A percentile compares a stretch with the other conserved stretches of the same genome.
Conservation (phyloP, 2,797 vertebrate genomes). For the Falco naumanni region DNA sequence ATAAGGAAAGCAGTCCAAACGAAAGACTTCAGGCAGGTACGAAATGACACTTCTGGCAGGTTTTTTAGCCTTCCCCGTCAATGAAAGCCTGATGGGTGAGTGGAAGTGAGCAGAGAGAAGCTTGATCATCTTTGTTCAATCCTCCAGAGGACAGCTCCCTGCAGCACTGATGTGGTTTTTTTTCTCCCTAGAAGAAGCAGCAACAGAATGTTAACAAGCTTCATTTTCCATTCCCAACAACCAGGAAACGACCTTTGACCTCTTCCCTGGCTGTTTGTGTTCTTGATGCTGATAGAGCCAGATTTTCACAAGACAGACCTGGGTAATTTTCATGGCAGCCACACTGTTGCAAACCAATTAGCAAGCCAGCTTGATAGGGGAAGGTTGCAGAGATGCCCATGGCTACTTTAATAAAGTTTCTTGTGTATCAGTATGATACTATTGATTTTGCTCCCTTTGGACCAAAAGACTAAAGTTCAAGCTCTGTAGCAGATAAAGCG, state of each 20-base stretch:
- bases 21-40: slow-evolving; percentile 23
- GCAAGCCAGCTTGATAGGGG: slow-evolving; percentile 58
- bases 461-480: slow-evolving; percentile 54
- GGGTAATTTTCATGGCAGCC: slow-evolving; percentile 46
- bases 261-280: slow-evolving; percentile 49
- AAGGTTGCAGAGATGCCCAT: slow-evolving; percentile 38
- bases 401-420: slow-evolving; percentile 67
- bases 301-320: slow-evolving; percentile 58
- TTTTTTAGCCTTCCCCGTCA: neutral
- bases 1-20: slow-evolving; percentile 1
- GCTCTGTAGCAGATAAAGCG: slow-evolving; percentile 4
- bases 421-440: slow-evolving; percentile 52
- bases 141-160: slow-evolving; percentile 37
- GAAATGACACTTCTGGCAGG: slow-evolving; percentile 56
- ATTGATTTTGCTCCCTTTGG: slow-evolving; percentile 61
- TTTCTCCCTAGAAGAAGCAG: slow-evolving; percentile 12
- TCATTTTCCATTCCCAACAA: slow-evolving; percentile 59
- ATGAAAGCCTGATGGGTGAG: slow-evolving; percentile 33
- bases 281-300: slow-evolving; percentile 51
- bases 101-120: slow-evolving; percentile 31
- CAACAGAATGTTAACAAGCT: slow-evolving; percentile 71
- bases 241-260: slow-evolving; percentile 36
- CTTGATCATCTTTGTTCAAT: slow-evolving; percentile 41
- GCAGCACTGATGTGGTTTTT: neutral
- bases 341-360: slow-evolving; percentile 59